Evolutionary conservation across 2,113 vertebrate species (phyloP).

Genomic region (Barbus barbus): DNA sequence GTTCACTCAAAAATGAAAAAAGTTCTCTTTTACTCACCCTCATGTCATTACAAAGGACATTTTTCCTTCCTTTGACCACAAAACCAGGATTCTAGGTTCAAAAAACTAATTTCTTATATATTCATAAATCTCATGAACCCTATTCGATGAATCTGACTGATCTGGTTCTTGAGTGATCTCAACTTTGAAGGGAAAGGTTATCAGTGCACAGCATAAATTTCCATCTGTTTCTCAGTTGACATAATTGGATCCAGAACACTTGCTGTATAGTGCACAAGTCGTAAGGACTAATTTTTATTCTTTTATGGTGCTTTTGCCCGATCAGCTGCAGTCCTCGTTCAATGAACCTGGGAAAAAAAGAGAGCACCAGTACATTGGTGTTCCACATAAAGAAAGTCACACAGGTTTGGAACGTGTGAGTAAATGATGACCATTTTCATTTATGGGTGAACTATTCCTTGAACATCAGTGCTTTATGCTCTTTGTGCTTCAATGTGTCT

Average conservation of each 20-base stretch:
- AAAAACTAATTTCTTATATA: not conserved
- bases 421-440: not conserved
- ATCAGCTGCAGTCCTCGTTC: not conserved
- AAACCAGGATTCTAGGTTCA: not conserved
- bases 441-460: not conserved
- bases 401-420: not conserved
- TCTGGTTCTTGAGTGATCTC: too few relatives aligned
- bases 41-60: not conserved
- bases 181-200: too few relatives aligned
- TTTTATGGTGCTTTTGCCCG: not conserved
- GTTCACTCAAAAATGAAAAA: not conserved
- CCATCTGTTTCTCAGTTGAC: too few relatives aligned
- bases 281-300: not conserved
- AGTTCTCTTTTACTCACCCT: not conserved
- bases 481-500: constrained; percentile 54
- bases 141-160: too few relatives aligned
- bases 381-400: not conserved
- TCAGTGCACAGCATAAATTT: too few relatives aligned
- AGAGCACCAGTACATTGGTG: not conserved
- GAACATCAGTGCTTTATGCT: constrained; percentile 35
- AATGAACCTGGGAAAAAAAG: not conserved
- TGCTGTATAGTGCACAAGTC: not conserved
- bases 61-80: not conserved
- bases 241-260: too few relatives aligned
- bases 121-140: not conserved